phyloP scores from a whole-genome alignment of 2,797 vertebrate genomes.

The Tamandua tetradactyla region DNA sequence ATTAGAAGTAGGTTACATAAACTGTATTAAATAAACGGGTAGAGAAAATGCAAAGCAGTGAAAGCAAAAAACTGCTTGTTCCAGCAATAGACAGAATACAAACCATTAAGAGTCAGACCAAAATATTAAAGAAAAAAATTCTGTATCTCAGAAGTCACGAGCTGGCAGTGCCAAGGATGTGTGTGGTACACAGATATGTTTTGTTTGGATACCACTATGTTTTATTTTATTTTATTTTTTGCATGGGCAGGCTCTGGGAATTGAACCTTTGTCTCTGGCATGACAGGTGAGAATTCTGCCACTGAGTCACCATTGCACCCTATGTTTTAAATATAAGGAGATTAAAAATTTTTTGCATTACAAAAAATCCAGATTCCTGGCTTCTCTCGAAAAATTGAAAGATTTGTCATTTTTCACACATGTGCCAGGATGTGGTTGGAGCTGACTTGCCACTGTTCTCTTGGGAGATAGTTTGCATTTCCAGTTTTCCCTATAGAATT shows the following conservation, averaged over 20 bases:
- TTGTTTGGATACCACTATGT: not conserved
- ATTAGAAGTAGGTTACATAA: not conserved
- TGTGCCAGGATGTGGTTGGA: not conserved
- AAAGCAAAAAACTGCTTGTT: not conserved
- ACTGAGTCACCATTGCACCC: no score
- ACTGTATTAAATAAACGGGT: not conserved
- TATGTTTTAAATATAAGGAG: not conserved
- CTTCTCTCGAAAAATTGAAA: slow-evolving; percentile 9
- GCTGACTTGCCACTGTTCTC: not conserved
- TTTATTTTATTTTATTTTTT: no score
- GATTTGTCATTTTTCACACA: not conserved
- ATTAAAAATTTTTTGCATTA: not conserved
- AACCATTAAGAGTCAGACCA: not conserved
- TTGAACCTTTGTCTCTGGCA: no score
- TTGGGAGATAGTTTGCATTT: not conserved
- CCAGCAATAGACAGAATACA: not conserved
- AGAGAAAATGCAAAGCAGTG: not conserved
- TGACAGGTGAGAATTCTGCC: no score
- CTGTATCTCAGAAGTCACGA: not conserved
- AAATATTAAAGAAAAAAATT: not conserved
- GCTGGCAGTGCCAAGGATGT: not conserved
- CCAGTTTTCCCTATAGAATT: not conserved
- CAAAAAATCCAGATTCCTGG: not conserved
- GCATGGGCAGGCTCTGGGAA: no score
- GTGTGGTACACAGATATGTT: not conserved